These are phyloP conservation scores for Lordiphosa mommai DNA, from an alignment of 1,140 invertebrate species.

Conservation along the genomic window DNA sequence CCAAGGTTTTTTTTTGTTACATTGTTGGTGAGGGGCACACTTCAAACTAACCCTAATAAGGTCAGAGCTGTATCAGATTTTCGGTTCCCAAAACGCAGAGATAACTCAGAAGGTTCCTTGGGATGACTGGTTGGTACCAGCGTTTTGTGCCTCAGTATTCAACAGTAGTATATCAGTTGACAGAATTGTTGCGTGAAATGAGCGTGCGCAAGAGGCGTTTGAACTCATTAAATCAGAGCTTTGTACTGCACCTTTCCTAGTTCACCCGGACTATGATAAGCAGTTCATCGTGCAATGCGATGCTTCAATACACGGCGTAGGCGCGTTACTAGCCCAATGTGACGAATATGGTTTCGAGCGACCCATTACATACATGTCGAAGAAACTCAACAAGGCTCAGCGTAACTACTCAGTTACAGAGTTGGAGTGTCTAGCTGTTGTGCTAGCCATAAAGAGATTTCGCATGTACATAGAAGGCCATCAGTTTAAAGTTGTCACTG, in stretches of 20 bases:
- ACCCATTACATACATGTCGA: not conserved
- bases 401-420: not conserved
- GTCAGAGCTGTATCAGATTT: not conserved
- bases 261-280: slow-evolving; percentile 2
- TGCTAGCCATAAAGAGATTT: not conserved
- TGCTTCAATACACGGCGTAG: not conserved
- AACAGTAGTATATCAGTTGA: not conserved
- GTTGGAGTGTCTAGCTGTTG: not conserved
- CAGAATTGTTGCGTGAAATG: not conserved
- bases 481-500: too few species aligned
- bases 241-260: not conserved
- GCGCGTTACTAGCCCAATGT: not conserved
- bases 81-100: not conserved
- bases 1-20: not conserved
- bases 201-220: not conserved
- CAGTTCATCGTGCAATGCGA: slow-evolving; percentile 4
- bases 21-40: not conserved
- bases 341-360: not conserved
- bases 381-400: not conserved
- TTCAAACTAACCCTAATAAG: not conserved
- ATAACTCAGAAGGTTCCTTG: not conserved
- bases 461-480: not conserved
- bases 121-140: slow-evolving; percentile 2
- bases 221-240: slow-evolving; percentile 1
- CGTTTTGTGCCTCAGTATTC: not conserved